phyloP scores from a whole-genome alignment of 2,888 invertebrate species.

The Orthosia cruda region DNA sequence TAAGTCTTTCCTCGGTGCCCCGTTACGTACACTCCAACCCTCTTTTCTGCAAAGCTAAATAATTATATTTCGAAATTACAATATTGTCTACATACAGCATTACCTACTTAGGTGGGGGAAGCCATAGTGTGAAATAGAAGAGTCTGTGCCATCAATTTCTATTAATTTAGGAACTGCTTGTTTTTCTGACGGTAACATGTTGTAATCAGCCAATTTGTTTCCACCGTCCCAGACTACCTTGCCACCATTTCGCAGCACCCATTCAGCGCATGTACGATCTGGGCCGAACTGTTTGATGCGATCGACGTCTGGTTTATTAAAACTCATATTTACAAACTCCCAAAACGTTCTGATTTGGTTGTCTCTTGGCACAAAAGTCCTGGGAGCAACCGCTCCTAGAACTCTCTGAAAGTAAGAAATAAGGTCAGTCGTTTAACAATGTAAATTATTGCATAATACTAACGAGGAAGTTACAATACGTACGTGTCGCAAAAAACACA shows the following conservation, averaged over 20 bases:
- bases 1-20: too few species aligned
- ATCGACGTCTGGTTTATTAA: slow-evolving; percentile 93
- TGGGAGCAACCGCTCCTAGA: slow-evolving; percentile 39
- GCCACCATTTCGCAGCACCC: slow-evolving; percentile 98
- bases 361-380: slow-evolving; percentile 61
- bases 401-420: slow-evolving; percentile 56
- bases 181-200: slow-evolving; percentile 93
- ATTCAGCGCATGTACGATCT: slow-evolving; percentile 98
- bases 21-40: too few species aligned
- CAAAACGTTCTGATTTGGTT: slow-evolving; percentile 84
- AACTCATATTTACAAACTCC: slow-evolving; percentile 92
- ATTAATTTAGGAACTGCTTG: slow-evolving; percentile 87
- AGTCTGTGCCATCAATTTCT: slow-evolving; percentile 96
- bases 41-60: not conserved
- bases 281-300: slow-evolving; percentile 95
- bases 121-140: slow-evolving; percentile 96
- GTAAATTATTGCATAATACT: not conserved
- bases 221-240: slow-evolving; percentile 94
- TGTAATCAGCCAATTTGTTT: slow-evolving; percentile 93
- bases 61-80: not conserved
- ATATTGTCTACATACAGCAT: not conserved
- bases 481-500: slow-evolving; percentile 36
- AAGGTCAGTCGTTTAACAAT: not conserved
- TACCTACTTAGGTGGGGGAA: slow-evolving; percentile 95
- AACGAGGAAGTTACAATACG: not conserved